phyloP scores from a whole-genome alignment of 2,113 vertebrate species.

The Oreochromis spilurus region DNA sequence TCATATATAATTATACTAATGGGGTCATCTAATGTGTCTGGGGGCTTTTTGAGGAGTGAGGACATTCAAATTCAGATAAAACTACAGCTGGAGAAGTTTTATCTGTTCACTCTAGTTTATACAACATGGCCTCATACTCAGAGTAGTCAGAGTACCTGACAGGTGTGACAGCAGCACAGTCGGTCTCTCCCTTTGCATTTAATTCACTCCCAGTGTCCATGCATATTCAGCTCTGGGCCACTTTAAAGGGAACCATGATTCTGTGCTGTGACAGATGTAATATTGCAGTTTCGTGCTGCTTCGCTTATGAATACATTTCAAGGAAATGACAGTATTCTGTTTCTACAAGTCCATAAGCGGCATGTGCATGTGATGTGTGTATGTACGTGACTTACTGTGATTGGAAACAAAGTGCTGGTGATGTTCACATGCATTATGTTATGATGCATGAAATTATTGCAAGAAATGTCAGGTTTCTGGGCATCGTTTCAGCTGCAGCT shows the following conservation, averaged over 20 bases:
- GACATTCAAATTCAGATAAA: background rate
- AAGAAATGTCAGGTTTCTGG: background rate
- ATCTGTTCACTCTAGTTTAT: background rate
- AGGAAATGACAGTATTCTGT: background rate
- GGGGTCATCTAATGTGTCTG: background rate
- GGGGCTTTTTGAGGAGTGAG: background rate
- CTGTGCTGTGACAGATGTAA: slow-evolving; percentile 8
- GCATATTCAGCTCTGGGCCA: background rate
- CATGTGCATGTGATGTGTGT: background rate
- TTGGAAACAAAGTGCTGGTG: background rate
- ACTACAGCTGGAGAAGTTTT: background rate
- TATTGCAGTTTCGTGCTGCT: background rate
- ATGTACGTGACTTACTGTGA: background rate
- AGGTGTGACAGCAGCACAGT: slow-evolving; percentile 10
- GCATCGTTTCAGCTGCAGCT: background rate
- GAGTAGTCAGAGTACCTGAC: background rate
- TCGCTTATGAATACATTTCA: background rate
- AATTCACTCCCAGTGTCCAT: background rate
- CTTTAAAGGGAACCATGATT: background rate
- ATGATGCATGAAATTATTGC: slow-evolving; percentile 19
- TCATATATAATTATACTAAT: background rate
- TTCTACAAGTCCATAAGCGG: background rate
- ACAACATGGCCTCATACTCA: background rate
- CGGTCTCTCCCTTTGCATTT: background rate
- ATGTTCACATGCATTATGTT: background rate